A percentile compares a stretch with the other conserved stretches of the same genome.
These are phyloP conservation scores for Atlantisia rogersi DNA, from an alignment of 2,113 vertebrate genomes.

Conservation along the genomic window DNA sequence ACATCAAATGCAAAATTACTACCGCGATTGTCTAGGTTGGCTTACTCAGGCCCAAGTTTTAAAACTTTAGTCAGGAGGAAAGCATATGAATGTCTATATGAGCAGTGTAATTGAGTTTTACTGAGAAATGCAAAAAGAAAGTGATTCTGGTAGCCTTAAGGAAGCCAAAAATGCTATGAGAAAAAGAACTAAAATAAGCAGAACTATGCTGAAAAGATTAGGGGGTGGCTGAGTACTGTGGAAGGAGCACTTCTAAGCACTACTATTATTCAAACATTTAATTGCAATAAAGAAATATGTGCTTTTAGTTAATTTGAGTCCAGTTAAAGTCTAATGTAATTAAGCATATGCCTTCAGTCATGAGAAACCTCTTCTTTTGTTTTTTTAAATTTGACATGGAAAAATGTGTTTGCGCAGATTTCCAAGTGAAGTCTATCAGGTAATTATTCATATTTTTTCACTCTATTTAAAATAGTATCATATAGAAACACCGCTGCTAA, in stretches of 20 bases:
- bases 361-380: background rate
- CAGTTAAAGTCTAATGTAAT: background rate
- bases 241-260: background rate
- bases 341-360: background rate
- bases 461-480: background rate
- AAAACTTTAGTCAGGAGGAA: background rate
- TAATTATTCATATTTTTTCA: background rate
- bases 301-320: background rate
- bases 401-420: background rate
- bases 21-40: background rate
- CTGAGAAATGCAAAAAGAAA: background rate
- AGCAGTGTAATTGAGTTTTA: background rate
- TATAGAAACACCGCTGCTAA: background rate
- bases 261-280: background rate
- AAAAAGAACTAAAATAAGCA: background rate
- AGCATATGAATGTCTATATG: background rate
- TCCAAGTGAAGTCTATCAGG: background rate
- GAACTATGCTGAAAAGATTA: background rate
- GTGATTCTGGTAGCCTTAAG: background rate
- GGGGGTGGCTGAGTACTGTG: background rate
- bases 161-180: background rate
- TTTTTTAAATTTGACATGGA: background rate
- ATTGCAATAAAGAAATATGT: background rate
- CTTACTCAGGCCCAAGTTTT: background rate
- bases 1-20: background rate